A percentile compares a stretch with the other conserved stretches of the same genome.
These are phyloP conservation scores for Unio delphinus DNA, from an alignment of 2,888 invertebrate species.

Conservation along the genomic window DNA sequence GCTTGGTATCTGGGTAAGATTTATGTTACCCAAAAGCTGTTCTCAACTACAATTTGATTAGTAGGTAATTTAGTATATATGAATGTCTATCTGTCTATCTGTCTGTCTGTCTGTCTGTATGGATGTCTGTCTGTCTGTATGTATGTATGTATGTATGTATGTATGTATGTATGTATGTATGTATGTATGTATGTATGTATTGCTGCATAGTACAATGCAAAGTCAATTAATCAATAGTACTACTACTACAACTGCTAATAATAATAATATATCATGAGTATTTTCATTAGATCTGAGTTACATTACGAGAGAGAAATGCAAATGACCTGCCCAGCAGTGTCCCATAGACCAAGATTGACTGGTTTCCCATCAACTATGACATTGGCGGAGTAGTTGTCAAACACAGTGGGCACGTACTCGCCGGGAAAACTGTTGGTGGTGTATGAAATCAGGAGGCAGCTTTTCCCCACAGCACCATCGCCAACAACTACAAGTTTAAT, in stretches of 20 bases:
- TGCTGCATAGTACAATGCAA: too few species aligned
- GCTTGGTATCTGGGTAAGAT: too few species aligned
- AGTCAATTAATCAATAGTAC: not conserved
- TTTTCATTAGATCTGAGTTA: not conserved
- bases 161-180: too few species aligned
- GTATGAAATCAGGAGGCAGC: constrained; percentile 62
- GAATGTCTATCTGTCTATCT: too few species aligned
- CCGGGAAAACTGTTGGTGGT: constrained; percentile 58
- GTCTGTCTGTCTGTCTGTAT: too few species aligned
- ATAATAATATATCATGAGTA: not conserved
- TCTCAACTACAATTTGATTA: too few species aligned
- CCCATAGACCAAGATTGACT: constrained; percentile 55
- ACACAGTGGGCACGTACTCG: constrained; percentile 68
- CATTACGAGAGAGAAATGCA: not conserved
- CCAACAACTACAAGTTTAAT: constrained; percentile 58
- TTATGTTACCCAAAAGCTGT: too few species aligned
- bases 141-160: too few species aligned
- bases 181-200: too few species aligned
- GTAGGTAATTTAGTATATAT: too few species aligned
- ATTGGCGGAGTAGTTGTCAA: constrained; percentile 63
- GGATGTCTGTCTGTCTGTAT: too few species aligned
- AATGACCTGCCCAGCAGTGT: constrained; percentile 65
- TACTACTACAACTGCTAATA: constrained; percentile 1
- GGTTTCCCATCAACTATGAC: constrained; percentile 57
- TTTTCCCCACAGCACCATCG: constrained; percentile 65